Percentiles rank a stretch among this genome's conserved stretches.
phyloP scores from a whole-genome alignment of 2,797 vertebrate species.

The Platyrinchus mystaceus region DNA sequence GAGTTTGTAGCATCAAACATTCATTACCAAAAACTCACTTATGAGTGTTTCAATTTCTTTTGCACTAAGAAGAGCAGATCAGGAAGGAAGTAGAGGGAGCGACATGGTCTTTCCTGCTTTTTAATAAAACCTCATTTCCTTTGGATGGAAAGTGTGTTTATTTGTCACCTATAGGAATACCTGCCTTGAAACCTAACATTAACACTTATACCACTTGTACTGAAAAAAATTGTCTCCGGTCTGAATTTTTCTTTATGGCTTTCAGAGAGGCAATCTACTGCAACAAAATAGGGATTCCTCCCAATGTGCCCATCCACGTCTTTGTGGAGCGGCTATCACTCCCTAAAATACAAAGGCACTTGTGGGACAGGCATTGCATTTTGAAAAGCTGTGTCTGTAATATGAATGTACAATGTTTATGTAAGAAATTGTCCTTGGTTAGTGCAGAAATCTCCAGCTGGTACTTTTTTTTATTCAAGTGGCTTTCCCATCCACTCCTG shows the following conservation, averaged over 20 bases:
- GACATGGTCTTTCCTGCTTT: neutral
- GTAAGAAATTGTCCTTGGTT: neutral
- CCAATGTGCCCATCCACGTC: neutral
- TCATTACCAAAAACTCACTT: neutral
- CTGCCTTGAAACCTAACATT: neutral
- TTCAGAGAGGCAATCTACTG: neutral
- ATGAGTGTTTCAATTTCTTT: neutral
- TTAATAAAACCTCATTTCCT: neutral
- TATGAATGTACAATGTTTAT: neutral
- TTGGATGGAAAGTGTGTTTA: neutral
- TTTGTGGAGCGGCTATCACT: neutral
- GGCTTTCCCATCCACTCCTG: rapidly evolving
- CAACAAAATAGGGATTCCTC: neutral
- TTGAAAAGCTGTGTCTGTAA: neutral
- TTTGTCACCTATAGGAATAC: neutral
- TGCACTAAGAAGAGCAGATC: neutral
- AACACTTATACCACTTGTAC: neutral
- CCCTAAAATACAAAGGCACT: neutral
- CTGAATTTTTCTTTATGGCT: neutral
- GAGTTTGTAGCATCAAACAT: neutral
- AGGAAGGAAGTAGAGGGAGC: neutral
- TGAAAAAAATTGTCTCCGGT: neutral
- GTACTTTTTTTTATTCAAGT: neutral
- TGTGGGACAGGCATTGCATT: neutral
- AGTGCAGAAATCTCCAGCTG: neutral